These are phyloP conservation scores for Cryptus viduatorius DNA, from an alignment of 2,888 invertebrate species.

Conservation along the genomic window DNA sequence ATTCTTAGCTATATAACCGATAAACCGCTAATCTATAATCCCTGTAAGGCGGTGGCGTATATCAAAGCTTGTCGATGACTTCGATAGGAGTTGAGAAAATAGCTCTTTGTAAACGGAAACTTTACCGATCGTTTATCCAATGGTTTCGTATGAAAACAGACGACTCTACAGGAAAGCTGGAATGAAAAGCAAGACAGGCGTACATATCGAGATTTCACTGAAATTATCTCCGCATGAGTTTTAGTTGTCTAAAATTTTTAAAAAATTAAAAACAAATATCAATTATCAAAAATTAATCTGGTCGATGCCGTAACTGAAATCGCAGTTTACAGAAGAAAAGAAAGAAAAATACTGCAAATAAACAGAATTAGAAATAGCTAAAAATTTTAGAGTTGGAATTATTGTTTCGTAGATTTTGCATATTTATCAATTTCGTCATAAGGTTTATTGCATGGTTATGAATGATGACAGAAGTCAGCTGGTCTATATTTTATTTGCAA, in stretches of 20 bases:
- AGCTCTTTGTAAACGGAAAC: not conserved
- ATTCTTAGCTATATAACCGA: constrained; percentile 34
- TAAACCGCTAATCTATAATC: constrained; percentile 50
- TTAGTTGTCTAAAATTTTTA: too few relatives aligned
- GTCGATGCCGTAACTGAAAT: not conserved
- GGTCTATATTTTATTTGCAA: constrained; percentile 34
- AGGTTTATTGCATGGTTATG: constrained; percentile 36
- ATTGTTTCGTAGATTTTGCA: not conserved
- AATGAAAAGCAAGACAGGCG: too few relatives aligned
- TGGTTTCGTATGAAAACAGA: not conserved
- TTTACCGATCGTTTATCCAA: constrained; percentile 3
- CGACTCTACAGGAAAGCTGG: too few relatives aligned
- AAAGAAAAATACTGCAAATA: not conserved
- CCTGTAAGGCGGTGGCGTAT: constrained; percentile 26
- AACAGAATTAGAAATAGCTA: not conserved
- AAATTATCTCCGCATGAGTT: too few relatives aligned
- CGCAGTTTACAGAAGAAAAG: not conserved
- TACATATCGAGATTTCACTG: too few relatives aligned
- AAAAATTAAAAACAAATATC: too few relatives aligned
- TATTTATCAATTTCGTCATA: constrained; percentile 7
- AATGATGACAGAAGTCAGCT: constrained; percentile 47
- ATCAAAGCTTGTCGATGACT: constrained; percentile 34
- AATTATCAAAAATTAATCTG: not conserved
- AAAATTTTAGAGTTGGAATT: not conserved
- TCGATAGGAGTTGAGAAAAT: constrained; percentile 13